These are phyloP conservation scores for Plebejus anna DNA, from an alignment of 2,888 invertebrate genomes.

Conservation along the genomic window DNA sequence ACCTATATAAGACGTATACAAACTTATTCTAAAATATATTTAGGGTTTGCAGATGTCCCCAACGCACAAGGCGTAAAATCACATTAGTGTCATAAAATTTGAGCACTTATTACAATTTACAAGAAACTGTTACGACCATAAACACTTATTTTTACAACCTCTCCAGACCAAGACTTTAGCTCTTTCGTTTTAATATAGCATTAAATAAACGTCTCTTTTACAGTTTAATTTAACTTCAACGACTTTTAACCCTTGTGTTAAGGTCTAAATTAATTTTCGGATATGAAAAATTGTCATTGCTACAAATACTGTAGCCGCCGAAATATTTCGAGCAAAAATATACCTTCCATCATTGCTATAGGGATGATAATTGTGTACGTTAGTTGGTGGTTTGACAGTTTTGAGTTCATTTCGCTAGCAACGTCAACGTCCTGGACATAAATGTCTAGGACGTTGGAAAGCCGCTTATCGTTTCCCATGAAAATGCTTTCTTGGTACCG, in stretches of 20 bases:
- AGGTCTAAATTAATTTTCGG: slow-evolving; percentile 41
- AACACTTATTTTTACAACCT: slow-evolving; percentile 49
- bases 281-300: background rate
- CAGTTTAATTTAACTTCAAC: slow-evolving; percentile 36
- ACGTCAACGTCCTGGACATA: slow-evolving; percentile 38
- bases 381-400: slow-evolving; percentile 43
- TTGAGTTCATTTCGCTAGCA: slow-evolving; percentile 64
- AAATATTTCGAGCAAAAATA: background rate
- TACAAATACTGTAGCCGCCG: background rate
- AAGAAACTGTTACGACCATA: slow-evolving; percentile 41
- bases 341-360: background rate
- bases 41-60: background rate
- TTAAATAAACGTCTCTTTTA: slow-evolving; percentile 45
- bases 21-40: background rate
- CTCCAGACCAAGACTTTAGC: slow-evolving; percentile 50
- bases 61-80: background rate
- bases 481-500: slow-evolving; percentile 62
- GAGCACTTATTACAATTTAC: slow-evolving; percentile 12
- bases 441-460: slow-evolving; percentile 61
- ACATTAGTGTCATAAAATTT: background rate
- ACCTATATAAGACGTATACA: too few species aligned
- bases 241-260: slow-evolving; percentile 37
- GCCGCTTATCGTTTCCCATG: slow-evolving; percentile 67
- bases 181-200: slow-evolving; percentile 59
- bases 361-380: background rate